Percentiles rank a stretch among this genome's conserved stretches.
These are phyloP conservation scores for Papilio dardanus DNA, from an alignment of 1,140 invertebrate species.

Conservation along the genomic window DNA sequence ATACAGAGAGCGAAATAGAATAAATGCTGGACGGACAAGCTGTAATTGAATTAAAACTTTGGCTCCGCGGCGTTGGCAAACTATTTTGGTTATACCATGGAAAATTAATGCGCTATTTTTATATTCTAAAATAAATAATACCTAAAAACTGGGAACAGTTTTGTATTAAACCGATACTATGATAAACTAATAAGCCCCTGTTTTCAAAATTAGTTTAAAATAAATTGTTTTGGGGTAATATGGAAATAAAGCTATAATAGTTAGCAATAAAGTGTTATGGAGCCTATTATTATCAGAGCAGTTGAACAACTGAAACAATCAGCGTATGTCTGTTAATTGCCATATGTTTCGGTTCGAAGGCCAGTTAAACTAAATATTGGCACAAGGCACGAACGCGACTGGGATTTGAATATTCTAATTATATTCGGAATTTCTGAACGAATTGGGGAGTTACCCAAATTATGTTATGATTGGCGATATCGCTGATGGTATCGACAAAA, in stretches of 20 bases:
- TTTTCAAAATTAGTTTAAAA: conserved; percentile 1
- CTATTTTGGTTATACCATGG: background rate
- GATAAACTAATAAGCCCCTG: background rate
- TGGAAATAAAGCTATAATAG: background rate
- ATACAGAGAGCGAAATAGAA: background rate
- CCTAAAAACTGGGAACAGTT: no score
- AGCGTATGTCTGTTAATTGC: conserved; percentile 9
- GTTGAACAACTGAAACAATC: conserved; percentile 13
- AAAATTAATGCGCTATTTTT: no score
- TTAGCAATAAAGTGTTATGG: background rate
- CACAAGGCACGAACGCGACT: background rate
- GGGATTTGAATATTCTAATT: background rate
- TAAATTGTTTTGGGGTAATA: background rate
- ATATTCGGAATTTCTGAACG: background rate
- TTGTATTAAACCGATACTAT: no score
- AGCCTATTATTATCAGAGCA: background rate
- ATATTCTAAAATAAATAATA: no score
- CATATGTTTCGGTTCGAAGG: background rate
- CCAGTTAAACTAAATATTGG: conserved; percentile 12
- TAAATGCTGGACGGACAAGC: background rate
- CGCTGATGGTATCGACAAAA: no score
- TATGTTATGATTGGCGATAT: no score
- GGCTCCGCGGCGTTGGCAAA: background rate
- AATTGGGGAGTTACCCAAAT: no score
- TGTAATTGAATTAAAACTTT: background rate